These are phyloP conservation scores for Aphrophora alni DNA, from an alignment of 2,888 invertebrate species.

Conservation along the genomic window DNA sequence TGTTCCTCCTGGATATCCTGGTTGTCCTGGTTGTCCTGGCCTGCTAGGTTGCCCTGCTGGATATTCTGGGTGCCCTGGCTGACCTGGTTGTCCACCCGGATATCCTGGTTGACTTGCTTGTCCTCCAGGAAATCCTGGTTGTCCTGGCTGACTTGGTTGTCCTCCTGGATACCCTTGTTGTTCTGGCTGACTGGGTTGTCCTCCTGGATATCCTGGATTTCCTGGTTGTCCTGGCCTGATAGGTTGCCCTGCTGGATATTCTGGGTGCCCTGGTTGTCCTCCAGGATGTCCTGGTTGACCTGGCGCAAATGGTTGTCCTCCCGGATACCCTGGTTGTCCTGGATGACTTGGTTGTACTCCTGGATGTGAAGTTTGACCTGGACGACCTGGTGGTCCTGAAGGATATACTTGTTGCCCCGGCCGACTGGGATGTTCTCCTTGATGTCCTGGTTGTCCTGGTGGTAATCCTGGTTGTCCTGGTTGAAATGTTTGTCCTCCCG, in stretches of 20 bases:
- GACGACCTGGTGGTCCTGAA: constrained; percentile 52
- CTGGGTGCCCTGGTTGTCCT: constrained; percentile 54
- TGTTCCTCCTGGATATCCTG: constrained; percentile 56
- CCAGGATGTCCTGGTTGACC: constrained; percentile 46
- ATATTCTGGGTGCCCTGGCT: constrained; percentile 42
- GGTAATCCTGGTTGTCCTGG: not conserved
- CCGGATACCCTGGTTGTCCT: constrained; percentile 55
- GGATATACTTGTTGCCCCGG: constrained; percentile 31
- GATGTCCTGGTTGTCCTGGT: constrained; percentile 34
- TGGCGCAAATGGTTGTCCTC: constrained; percentile 47
- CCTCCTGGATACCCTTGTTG: constrained; percentile 50
- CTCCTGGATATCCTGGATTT: constrained; percentile 50
- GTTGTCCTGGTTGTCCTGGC: constrained; percentile 54
- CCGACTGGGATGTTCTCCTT: constrained; percentile 21
- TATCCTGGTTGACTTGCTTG: constrained; percentile 50
- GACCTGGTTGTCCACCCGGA: constrained; percentile 27
- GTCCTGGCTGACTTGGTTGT: constrained; percentile 14
- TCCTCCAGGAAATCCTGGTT: constrained; percentile 26
- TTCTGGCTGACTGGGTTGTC: constrained; percentile 48
- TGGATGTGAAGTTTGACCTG: constrained; percentile 51
- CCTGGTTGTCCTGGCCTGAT: constrained; percentile 46
- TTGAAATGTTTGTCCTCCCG: constrained; percentile 46
- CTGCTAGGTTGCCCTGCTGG: constrained; percentile 51
- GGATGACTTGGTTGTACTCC: constrained; percentile 44
- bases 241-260: constrained; percentile 48